Percentiles rank a stretch among this genome's conserved stretches.
These are phyloP conservation scores for Pharmacophagus antenor DNA, from an alignment of 2,888 invertebrate genomes.

Conservation along the genomic window DNA sequence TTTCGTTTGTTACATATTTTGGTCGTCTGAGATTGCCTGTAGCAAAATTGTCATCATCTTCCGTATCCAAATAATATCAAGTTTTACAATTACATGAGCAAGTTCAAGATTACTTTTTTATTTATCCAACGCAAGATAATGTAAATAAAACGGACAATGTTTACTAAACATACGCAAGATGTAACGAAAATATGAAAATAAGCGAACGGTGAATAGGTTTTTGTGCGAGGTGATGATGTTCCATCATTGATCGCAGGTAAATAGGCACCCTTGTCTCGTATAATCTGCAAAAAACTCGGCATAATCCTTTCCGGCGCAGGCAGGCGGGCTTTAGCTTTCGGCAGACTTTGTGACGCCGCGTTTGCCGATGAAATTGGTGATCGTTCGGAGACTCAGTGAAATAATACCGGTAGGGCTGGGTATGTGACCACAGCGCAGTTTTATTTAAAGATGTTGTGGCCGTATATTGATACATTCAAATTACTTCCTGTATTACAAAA, in stretches of 20 bases:
- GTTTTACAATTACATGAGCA: no score
- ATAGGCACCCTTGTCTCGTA: constrained; percentile 49
- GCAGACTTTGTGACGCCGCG: constrained; percentile 76
- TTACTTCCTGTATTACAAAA: no score
- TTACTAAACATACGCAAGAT: constrained; percentile 11
- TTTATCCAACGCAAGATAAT: no score
- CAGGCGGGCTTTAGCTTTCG: constrained; percentile 54
- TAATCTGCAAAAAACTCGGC: constrained; percentile 69
- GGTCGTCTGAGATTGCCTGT: no score
- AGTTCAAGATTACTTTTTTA: no score
- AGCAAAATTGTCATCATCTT: no score
- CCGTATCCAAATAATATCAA: no score
- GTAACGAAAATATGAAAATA: constrained; percentile 16
- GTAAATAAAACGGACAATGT: background rate
- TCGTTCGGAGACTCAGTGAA: constrained; percentile 54
- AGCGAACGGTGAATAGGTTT: constrained; percentile 23
- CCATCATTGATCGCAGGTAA: constrained; percentile 46
- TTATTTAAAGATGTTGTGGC: background rate
- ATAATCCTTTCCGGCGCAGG: constrained; percentile 72
- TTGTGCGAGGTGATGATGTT: constrained; percentile 31
- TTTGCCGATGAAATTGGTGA: constrained; percentile 58
- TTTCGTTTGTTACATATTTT: no score
- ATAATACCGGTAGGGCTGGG: constrained; percentile 62
- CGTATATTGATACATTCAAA: no score
- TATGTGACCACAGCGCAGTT: background rate